phyloP scores from a whole-genome alignment of 2,888 invertebrate genomes.

The Cephonodes hylas region DNA sequence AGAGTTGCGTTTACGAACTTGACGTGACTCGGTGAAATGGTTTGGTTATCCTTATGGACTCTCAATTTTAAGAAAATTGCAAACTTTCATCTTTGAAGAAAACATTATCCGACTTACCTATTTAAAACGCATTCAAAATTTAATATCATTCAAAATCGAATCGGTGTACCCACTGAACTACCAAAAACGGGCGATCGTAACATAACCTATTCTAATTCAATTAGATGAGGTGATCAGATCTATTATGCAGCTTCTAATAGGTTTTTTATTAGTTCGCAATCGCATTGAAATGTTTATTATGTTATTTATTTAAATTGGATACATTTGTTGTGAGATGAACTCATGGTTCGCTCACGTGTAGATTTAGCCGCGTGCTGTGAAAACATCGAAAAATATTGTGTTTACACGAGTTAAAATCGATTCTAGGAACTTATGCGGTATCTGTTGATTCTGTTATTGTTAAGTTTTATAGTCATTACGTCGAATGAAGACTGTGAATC shows the following conservation, averaged over 20 bases:
- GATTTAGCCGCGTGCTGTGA: slow-evolving; percentile 31
- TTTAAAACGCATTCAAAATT: too few relatives aligned
- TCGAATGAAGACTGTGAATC: background rate
- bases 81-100: too few relatives aligned
- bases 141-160: too few relatives aligned
- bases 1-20: too few relatives aligned
- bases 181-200: too few relatives aligned
- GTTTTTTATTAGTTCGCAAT: background rate
- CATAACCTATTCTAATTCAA: background rate
- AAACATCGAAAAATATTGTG: background rate
- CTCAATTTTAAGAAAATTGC: too few relatives aligned
- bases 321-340: slow-evolving; percentile 28
- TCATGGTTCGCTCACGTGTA: slow-evolving; percentile 36
- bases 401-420: background rate
- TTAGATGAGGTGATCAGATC: background rate
- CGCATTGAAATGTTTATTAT: slow-evolving; percentile 4
- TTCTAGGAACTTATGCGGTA: background rate
- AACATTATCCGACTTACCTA: too few relatives aligned
- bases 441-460: background rate
- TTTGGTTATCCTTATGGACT: too few relatives aligned
- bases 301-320: slow-evolving; percentile 7
- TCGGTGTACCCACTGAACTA: too few relatives aligned
- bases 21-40: too few relatives aligned
- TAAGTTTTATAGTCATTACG: background rate
- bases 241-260: background rate